Evolutionary conservation across 2,113 vertebrate species (phyloP), one percentile per base, ranked within the genome.

Genomic region (Daboia siamensis): DNA sequence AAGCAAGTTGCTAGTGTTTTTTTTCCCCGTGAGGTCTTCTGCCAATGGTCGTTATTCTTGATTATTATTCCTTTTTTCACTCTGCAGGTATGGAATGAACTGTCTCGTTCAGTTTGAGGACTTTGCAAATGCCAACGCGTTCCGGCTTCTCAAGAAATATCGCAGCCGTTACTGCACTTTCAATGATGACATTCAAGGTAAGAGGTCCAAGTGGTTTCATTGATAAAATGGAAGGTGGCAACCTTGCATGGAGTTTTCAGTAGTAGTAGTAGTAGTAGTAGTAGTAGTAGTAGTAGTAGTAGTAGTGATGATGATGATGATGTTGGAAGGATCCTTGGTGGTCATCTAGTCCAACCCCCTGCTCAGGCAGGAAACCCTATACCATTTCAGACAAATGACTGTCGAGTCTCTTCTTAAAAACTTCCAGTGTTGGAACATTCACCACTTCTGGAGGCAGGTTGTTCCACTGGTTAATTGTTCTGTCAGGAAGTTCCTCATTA

Each of bases 91-190:
- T 0, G 98, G 99, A 93, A 99, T 99, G 98, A 99, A 98, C 95
- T 99, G 99, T 91, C 97, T 99, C 55, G 98, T 99, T 95, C 99
- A 99, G 96, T 99, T 99, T 97, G 99, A 99, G 97, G 99, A 99
- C 92, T 99, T 99, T 93, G 99, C 98, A 94, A 99, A 99, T 90
- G 98, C 97, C 96, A 99, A 99, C 0, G 99, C 99, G 20, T 99
- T 99, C 93, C 98, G 98, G 64, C 98, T 99, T 90, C 99, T 99
- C 95, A 98, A 98, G 96, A 99, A 99, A 94, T 99, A 99, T 96
- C 98, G 98, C 90, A 97, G 98, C 96, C 98, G 97, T 91, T 99
- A 98, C 94, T 99, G 99, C 90, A 99, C 98, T 46, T 99, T 99
- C 97, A 99, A 99, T 12, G 99, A 99, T 88, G 99, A 99, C 95